These are phyloP conservation scores for Coturnix japonica DNA, from an alignment of 2,113 vertebrate species.

Conservation along the genomic window DNA sequence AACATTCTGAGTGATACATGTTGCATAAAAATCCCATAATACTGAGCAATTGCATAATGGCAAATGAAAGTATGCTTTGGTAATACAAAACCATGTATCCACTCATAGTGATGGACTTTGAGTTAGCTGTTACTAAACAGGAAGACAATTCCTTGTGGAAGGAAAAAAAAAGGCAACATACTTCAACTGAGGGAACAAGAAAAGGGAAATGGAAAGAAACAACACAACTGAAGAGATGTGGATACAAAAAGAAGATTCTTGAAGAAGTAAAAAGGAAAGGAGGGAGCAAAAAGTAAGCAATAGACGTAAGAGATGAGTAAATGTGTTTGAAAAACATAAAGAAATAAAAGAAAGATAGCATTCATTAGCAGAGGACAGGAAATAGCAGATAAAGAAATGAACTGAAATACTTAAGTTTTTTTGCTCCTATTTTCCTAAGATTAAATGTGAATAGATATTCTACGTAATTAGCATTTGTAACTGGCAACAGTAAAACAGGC, in stretches of 20 bases:
- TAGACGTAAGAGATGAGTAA: background rate
- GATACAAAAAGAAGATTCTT: background rate
- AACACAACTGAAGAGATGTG: background rate
- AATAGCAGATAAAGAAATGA: background rate
- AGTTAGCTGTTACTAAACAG: background rate
- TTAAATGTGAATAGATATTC: background rate
- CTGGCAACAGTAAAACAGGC: background rate
- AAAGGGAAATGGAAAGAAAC: background rate
- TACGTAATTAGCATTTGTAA: background rate
- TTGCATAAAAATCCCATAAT: background rate
- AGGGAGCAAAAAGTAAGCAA: background rate
- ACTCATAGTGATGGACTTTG: background rate
- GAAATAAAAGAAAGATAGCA: background rate
- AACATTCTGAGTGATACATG: background rate
- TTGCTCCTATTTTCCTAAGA: background rate
- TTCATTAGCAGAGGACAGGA: background rate
- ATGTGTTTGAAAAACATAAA: background rate
- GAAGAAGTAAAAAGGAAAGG: background rate
- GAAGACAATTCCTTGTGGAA: background rate
- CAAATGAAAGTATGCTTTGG: background rate
- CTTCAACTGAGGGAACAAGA: background rate
- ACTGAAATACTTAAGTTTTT: background rate
- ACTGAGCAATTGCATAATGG: background rate
- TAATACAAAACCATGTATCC: background rate
- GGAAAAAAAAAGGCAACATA: background rate